Evolutionary conservation across 2,113 vertebrate genomes (phyloP).

Genomic region (Salvator merianae): DNA sequence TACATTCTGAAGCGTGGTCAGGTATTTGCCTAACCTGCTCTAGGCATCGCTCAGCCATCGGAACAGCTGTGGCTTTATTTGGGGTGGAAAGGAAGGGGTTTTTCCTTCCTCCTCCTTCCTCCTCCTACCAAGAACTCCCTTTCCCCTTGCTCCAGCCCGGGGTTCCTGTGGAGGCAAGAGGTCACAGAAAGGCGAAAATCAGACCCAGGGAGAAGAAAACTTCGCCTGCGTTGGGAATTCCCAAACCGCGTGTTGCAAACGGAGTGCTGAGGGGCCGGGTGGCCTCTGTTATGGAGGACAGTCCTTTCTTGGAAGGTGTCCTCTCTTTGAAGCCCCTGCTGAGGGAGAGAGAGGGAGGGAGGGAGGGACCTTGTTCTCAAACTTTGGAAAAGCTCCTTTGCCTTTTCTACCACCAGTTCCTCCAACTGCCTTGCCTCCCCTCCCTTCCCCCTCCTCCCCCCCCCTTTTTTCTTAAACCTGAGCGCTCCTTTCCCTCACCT

Average conservation of each 20-base stretch:
- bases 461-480: too few species aligned
- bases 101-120: neutral
- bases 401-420: neutral
- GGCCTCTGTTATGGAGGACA: too few species aligned
- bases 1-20: neutral
- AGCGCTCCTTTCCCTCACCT: constrained; percentile 61
- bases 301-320: too few species aligned
- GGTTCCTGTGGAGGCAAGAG: neutral
- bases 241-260: neutral
- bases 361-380: too few species aligned
- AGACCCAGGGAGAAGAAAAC: neutral
- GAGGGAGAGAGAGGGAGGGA: too few species aligned
- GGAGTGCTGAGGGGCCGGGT: too few species aligned
- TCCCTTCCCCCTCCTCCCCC: neutral
- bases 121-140: constrained; percentile 42
- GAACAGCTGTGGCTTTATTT: neutral
- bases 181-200: neutral
- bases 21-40: neutral
- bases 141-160: constrained; percentile 26
- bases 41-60: neutral
- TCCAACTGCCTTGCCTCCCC: neutral
- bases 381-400: neutral
- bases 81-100: neutral
- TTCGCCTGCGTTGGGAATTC: neutral
- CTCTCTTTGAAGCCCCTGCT: too few species aligned